These are phyloP conservation scores for Ranitomeya imitator DNA, from an alignment of 2,113 vertebrate species.

Conservation along the genomic window DNA sequence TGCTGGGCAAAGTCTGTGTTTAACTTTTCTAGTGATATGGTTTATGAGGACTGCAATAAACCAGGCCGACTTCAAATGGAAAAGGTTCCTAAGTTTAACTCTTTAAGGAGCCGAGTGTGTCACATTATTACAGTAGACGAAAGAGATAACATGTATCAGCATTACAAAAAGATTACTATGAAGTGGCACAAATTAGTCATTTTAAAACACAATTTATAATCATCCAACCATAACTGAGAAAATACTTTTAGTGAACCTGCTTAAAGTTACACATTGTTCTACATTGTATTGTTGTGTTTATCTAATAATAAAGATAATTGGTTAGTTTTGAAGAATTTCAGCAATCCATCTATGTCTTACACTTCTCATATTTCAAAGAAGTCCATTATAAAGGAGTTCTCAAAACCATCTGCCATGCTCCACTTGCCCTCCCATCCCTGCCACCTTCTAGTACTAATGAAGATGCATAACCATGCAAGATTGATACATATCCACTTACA, in stretches of 20 bases:
- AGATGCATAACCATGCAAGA: conserved; percentile 46
- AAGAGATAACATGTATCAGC: neutral
- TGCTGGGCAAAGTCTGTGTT: no score
- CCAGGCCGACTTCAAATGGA: no score
- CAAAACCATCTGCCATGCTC: neutral
- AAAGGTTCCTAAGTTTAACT: no score
- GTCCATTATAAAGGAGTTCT: conserved; percentile 11
- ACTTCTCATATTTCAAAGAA: conserved; percentile 45
- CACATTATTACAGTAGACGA: no score
- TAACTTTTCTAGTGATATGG: no score
- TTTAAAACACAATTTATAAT: neutral
- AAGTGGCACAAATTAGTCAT: neutral
- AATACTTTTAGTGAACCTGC: neutral
- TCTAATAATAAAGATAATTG: neutral
- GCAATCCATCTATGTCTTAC: conserved; percentile 26
- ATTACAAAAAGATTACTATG: neutral
- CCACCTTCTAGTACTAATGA: conserved; percentile 46
- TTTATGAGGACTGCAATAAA: no score
- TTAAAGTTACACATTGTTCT: neutral
- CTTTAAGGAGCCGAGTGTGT: no score
- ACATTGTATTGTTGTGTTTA: neutral
- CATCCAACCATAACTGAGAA: neutral
- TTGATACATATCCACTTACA: conserved; percentile 31
- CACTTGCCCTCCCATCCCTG: conserved; percentile 40
- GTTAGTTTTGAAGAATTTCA: neutral